Evolutionary conservation across 2,888 invertebrate genomes (phyloP).

Genomic region (Ormyrus labotus): DNA sequence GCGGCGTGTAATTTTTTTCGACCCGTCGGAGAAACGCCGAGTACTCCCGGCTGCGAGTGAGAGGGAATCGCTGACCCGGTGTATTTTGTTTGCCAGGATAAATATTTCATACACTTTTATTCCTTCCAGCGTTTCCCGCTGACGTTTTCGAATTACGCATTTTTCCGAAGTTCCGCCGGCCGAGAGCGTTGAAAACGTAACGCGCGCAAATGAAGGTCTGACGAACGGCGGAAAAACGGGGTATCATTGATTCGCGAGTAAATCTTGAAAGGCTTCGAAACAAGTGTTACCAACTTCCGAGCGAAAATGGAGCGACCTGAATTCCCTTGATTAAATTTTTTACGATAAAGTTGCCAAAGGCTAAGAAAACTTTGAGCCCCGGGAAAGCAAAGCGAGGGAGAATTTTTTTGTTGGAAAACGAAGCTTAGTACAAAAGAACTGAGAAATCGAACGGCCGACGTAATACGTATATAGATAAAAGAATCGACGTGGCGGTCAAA

Average conservation of each 20-base stretch:
- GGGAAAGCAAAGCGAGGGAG: background rate
- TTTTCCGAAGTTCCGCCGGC: background rate
- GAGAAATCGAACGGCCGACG: conserved; percentile 15
- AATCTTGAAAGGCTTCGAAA: too few species aligned
- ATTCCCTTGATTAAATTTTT: too few species aligned
- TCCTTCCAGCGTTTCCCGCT: conserved; percentile 3
- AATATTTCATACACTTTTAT: conserved; percentile 34
- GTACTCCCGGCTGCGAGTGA: background rate
- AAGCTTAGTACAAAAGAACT: conserved; percentile 6
- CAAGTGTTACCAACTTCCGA: too few species aligned
- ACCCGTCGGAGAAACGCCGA: background rate
- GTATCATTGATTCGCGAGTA: too few species aligned
- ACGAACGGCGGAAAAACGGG: background rate
- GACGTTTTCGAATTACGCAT: conserved; percentile 31
- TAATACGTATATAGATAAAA: conserved; percentile 37
- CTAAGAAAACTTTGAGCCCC: background rate
- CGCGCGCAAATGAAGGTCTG: too few species aligned
- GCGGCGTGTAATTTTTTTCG: background rate
- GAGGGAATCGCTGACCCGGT: conserved; percentile 13
- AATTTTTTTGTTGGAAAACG: background rate
- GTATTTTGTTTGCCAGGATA: conserved; percentile 38
- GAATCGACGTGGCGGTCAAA: conserved; percentile 45
- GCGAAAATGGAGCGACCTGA: background rate
- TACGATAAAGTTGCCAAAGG: background rate
- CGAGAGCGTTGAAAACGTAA: too few species aligned